Evolutionary conservation across 2,113 vertebrate genomes (phyloP).

Genomic region (Oreocharis arfaki): DNA sequence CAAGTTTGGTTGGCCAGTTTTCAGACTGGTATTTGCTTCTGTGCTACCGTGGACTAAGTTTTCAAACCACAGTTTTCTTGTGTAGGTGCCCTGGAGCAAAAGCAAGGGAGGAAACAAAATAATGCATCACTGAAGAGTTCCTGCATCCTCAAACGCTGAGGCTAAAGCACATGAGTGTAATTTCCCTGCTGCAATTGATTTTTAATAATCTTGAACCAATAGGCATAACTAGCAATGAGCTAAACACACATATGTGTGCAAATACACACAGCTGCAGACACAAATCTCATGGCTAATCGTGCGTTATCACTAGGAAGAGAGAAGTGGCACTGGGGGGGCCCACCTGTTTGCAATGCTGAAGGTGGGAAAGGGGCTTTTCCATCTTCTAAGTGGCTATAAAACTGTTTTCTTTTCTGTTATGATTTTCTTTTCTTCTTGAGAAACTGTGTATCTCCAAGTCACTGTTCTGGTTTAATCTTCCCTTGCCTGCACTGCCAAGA

Average conservation of each 20-base stretch:
- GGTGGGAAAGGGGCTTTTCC: neutral
- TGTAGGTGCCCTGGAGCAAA: neutral
- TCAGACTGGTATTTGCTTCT: neutral
- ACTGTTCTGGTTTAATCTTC: neutral
- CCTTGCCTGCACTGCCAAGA: neutral
- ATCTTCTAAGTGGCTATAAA: neutral
- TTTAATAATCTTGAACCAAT: neutral
- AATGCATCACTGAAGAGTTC: neutral
- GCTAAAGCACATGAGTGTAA: neutral
- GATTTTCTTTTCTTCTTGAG: neutral
- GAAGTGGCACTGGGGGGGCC: neutral
- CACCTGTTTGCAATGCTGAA: neutral
- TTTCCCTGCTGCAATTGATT: neutral
- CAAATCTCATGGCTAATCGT: neutral
- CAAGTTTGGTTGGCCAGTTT: neutral
- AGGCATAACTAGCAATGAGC: neutral
- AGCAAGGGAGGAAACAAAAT: neutral
- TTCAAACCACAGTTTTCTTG: neutral
- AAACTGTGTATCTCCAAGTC: neutral
- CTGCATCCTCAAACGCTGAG: neutral
- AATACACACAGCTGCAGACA: neutral
- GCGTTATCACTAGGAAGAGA: neutral
- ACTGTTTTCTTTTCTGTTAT: neutral
- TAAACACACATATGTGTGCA: neutral
- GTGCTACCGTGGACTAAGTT: neutral